phyloP scores from a whole-genome alignment of 2,113 vertebrate species.

The Menidia beryllina region DNA sequence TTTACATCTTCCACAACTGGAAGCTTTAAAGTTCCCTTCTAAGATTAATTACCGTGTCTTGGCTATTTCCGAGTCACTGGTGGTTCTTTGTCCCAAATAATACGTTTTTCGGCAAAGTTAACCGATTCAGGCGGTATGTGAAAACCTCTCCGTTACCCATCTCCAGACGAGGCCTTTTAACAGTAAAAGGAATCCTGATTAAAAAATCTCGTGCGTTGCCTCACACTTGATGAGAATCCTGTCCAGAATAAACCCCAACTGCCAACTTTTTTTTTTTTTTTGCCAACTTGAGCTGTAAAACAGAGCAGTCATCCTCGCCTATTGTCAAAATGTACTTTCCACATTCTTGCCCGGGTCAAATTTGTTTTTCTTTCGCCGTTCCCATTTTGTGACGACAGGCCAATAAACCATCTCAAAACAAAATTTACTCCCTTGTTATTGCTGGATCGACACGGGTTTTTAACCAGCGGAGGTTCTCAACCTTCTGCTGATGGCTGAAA shows the following conservation, averaged over 20 bases:
- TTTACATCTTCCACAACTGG: too few species aligned
- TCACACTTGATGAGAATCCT: neutral
- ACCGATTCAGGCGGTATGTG: too few species aligned
- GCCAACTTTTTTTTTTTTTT: too few species aligned
- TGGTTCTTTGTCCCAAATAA: too few species aligned
- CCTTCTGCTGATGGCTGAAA: conserved; percentile 7
- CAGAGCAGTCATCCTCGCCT: neutral
- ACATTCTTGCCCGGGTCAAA: neutral
- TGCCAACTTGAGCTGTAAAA: neutral
- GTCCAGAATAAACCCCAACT: neutral
- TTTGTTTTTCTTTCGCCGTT: neutral
- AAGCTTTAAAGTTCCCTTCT: too few species aligned
- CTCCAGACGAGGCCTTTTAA: too few species aligned
- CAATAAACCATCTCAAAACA: neutral
- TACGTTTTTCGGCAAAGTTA: too few species aligned
- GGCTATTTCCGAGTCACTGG: too few species aligned
- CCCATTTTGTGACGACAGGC: neutral
- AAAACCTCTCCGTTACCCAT: too few species aligned
- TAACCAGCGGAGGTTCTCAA: conserved; percentile 2
- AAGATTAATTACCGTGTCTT: too few species aligned
- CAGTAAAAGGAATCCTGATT: too few species aligned
- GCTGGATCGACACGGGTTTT: neutral
- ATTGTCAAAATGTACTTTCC: neutral
- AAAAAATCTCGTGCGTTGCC: too few species aligned
- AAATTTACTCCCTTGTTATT: neutral